Evolutionary conservation across 2,888 invertebrate species (phyloP), one percentile per base, ranked within the genome.

Genomic region (Noctuana brunneofusca): DNA sequence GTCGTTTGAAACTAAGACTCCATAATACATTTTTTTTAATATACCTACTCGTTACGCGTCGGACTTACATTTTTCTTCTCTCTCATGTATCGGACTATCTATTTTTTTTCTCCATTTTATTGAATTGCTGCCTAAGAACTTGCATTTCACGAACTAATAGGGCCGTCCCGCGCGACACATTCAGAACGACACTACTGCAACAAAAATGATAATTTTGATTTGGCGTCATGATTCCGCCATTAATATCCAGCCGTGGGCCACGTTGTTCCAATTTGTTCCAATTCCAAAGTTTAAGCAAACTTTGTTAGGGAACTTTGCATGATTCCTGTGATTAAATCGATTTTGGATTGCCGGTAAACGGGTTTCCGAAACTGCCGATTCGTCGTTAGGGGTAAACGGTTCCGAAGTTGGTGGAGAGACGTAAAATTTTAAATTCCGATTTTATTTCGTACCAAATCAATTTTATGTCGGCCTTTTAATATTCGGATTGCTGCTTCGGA

Each of bases 251-350:
- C 89, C 84, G 76, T 80, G 79, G 84, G 87, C 83, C 86, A 87
- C 81, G 85, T 84, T 83, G 79, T 79, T 83, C 81, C 83, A 87
- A 89, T 90, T 89, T 88, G 89, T 86, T 82, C 87, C 85, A 87
- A 87, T 87, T 82, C 77, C 79, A 71, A 87, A 89, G 80, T 89
- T 87, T 77, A 83, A 79, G 75, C 84, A 87, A 90, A 89, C 85
- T 90, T 87, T 85, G 81, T 80, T 76, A 71, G 74, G 74, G 79
- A 86, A 89, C 81, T 89, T 89, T 83, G 85, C 82, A 86, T 89
- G 87, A 87, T 88, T 88, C 81, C 81, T 76, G 86, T 89, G 87
- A 89, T 89, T 89, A 86, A 89, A 90, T 89, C 87, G 89, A 89
- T 89, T 86, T 84, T 81, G 77, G 82, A 87, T 88, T 86, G 87